Percentiles rank a stretch among this genome's conserved stretches.
Conservation (phyloP, 2,113 vertebrate species). For the Balaenoptera acutorostrata region DNA sequence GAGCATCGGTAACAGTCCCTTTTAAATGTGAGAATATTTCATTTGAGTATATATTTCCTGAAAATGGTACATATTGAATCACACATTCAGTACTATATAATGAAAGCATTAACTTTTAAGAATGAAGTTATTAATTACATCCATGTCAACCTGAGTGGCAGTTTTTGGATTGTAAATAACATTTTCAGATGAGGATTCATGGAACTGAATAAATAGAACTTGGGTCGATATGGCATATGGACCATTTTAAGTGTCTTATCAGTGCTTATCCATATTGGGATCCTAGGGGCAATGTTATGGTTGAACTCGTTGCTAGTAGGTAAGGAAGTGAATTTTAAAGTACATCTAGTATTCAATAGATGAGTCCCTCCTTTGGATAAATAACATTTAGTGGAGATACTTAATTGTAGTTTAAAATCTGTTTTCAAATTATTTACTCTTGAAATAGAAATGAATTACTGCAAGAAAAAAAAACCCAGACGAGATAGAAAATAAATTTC, state of each 20-base stretch:
- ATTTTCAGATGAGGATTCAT: neutral
- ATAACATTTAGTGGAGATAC: neutral
- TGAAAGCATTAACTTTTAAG: neutral
- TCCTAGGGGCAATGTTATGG: neutral
- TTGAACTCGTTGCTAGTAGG: neutral
- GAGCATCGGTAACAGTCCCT: neutral
- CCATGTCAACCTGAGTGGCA: neutral
- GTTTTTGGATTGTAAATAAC: neutral
- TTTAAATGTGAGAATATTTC: neutral
- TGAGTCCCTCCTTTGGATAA: neutral
- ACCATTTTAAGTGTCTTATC: neutral
- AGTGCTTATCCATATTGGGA: neutral
- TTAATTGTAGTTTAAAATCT: slow-evolving; percentile 17
- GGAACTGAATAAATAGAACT: neutral
- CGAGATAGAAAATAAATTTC: neutral
- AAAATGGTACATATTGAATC: neutral
- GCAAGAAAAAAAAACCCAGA: neutral
- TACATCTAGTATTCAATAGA: neutral
- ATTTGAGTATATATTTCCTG: neutral
- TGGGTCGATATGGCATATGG: neutral
- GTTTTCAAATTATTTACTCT: neutral
- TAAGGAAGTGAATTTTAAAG: neutral
- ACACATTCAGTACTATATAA: neutral
- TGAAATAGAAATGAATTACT: neutral
- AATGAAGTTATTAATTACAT: neutral